Base-by-base conservation (phyloP, 2,113 vertebrate species). In the Phycodurus eques region DNA sequence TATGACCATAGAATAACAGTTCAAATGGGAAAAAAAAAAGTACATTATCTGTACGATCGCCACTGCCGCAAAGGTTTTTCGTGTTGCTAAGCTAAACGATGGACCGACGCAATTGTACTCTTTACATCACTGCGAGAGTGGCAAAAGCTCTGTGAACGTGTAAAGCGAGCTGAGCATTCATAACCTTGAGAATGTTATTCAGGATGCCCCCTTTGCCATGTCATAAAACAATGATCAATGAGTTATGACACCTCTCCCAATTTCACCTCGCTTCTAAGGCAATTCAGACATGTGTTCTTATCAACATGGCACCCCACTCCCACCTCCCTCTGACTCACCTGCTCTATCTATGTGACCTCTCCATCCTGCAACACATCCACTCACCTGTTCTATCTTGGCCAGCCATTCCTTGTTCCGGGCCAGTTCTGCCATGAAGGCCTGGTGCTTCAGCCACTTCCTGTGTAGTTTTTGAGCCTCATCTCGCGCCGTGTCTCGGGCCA, bases 381-480 rank as follows among this genome's bases (percentile, higher is more conserved):
- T 93, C 90, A 96, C 96, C 95, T 94, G 94, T 90, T 95, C 95
- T 67, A 97, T 95, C 89, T 96, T 97, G 89, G 95, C 94, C 87
- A 98, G 88, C 96, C 96, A 97, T 91, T 95, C 96, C 57, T 96
- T 97, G 88, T 97, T 97, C 89, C 95, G 94, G 79, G 94, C 94
- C 90, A 97, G 94, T 81, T 97, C 95, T 15, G 95, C 94, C 95
- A 96, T 95, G 86, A 96, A 96, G 49, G 95, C 94, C 94, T 96
- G 96, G 93, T 97, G 95, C 91, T 95, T 95, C 87, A 96, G 95
- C 96, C 96, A 96, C 88, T 98, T 97, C 89, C 94, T 95, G 92
- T 98, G 96, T 76, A 98, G 93, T 92, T 96, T 96, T 78, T 95
- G 94, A 83, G 96, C 96, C 90, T 96, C 96, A 0, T 97, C 96